Evolutionary conservation across 1,140 invertebrate genomes (phyloP).

Genomic region (Diuraphis noxia): DNA sequence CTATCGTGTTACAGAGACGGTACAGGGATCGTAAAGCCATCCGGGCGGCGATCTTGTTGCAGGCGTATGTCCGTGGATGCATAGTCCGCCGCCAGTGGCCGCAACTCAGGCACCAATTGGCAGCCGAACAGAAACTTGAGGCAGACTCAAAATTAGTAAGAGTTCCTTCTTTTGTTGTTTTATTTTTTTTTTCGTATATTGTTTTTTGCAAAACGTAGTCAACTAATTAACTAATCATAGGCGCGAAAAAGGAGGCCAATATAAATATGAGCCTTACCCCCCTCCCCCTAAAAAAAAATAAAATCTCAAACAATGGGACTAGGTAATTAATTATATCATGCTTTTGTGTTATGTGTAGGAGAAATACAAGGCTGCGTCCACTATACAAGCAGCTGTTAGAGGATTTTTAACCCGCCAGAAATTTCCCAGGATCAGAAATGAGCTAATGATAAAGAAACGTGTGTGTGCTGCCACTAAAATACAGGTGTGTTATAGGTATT

Average conservation of each 20-base stretch:
- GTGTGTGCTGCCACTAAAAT: background rate
- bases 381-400: conserved; percentile 22
- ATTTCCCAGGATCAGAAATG: background rate
- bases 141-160: background rate
- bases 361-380: background rate
- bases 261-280: too few relatives aligned
- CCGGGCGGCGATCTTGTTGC: background rate
- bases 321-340: background rate
- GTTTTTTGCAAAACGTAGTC: too few relatives aligned
- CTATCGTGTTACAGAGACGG: conserved; percentile 64
- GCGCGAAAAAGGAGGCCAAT: too few relatives aligned
- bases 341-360: background rate
- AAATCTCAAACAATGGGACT: too few relatives aligned
- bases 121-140: background rate
- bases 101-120: background rate
- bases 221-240: too few relatives aligned
- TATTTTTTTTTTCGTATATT: background rate
- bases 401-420: conserved; percentile 19
- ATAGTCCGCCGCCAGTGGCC: background rate
- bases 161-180: background rate
- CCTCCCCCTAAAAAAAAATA: too few relatives aligned
- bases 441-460: background rate
- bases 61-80: background rate
- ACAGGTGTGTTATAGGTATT: conserved; percentile 17
- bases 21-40: conserved; percentile 60